Evolutionary conservation across 2,888 invertebrate species (phyloP), one percentile per base, ranked within the genome.

Genomic region (Stenodera caucasica): DNA sequence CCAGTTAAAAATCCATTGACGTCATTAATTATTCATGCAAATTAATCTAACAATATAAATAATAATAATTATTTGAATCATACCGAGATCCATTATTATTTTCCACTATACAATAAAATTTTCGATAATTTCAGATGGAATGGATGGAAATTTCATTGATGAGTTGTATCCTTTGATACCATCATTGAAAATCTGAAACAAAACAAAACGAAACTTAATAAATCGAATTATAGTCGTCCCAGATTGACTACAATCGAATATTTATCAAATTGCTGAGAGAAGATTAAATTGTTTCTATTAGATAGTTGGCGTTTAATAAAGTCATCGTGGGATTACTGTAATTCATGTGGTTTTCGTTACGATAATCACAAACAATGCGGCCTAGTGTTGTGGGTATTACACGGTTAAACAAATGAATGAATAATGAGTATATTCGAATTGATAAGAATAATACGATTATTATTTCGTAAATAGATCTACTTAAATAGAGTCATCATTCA

Each of bases 1-100:
- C n/a, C n/a, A n/a, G n/a, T n/a, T n/a, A n/a, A n/a, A n/a, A n/a
- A n/a, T n/a, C n/a, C n/a, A 5, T 26, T 26, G 26, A 26, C 26
- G 26, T 26, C 26, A 26, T 5, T 26, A 26, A 26, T 26, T 26
- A 26, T 26, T 26, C 26, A 26, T 26, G 26, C 26, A 26, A 37
- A 63, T 58, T 60, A 60, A 55, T 56, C 53, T 40, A 33, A 49
- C 33, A 51, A 53, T 5, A 26, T 26, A 26, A 26, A 26, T 6
- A 26, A 26, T n/a, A n/a, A n/a, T n/a, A n/a, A n/a, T n/a, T n/a
- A n/a, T n/a, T 45, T 45, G 3, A 45, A 21, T 9, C 78, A 71
- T 70, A 78, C 78, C 78, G 61, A 78, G 72, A 71, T 77, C 77
- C 78, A 78, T 78, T 77, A 76, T 77, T 70, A 62, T 54, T 50